Percentiles rank a stretch among this genome's conserved stretches.
Evolutionary conservation across 2,888 invertebrate genomes (phyloP).

Genomic region (Lypha dubia): DNA sequence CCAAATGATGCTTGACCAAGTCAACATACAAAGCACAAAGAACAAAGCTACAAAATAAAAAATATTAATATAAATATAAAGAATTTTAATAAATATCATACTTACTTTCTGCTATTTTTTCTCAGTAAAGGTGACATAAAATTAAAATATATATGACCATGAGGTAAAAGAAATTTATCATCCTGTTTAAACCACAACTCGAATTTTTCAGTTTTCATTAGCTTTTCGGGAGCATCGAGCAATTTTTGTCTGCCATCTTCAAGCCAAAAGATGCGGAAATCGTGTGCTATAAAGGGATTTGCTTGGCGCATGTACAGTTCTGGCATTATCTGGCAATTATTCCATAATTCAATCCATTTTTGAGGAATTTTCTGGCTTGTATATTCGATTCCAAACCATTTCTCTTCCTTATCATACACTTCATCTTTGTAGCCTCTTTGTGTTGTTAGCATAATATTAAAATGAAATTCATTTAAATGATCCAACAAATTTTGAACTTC

Average conservation of each 20-base stretch:
- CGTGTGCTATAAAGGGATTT: slow-evolving; percentile 89
- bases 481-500: slow-evolving; percentile 79
- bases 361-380: slow-evolving; percentile 86
- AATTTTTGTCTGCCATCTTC: slow-evolving; percentile 73
- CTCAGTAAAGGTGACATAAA: slow-evolving; percentile 88
- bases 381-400: slow-evolving; percentile 94
- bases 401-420: slow-evolving; percentile 87
- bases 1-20: slow-evolving; percentile 84
- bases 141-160: slow-evolving; percentile 89
- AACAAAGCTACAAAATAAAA: slow-evolving; percentile 84
- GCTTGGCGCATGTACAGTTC: slow-evolving; percentile 88
- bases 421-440: slow-evolving; percentile 78
- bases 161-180: slow-evolving; percentile 91
- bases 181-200: slow-evolving; percentile 94
- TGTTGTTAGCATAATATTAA: slow-evolving; percentile 82
- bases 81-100: no score
- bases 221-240: slow-evolving; percentile 85
- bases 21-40: slow-evolving; percentile 86
- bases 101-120: slow-evolving; percentile 87
- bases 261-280: slow-evolving; percentile 85
- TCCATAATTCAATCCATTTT: slow-evolving; percentile 87
- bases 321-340: slow-evolving; percentile 84
- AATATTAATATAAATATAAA: no score
- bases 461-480: slow-evolving; percentile 79
- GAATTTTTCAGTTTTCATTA: slow-evolving; percentile 84